Evolutionary conservation across 2,888 invertebrate species (phyloP), one percentile per base, ranked within the genome.

Genomic region (Osmoderma eremita): DNA sequence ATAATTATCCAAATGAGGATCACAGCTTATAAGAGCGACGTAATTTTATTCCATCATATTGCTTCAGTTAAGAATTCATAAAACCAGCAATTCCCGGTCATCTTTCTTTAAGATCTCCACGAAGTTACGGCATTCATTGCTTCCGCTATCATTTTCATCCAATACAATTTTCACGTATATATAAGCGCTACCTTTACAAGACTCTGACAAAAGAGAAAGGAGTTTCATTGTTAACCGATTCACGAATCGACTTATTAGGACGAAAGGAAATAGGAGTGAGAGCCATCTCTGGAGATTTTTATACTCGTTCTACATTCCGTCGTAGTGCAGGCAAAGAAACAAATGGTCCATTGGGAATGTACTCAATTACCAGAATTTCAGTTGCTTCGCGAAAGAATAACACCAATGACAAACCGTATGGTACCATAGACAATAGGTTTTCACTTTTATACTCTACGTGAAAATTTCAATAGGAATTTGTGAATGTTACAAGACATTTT

Each of bases 341-440:
- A 76, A 77, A 75, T 74, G 73, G 62, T 76, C 76, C 76, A 75
- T 62, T 71, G 70, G 75, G 77, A 76, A 75, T 74, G 73, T 75
- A 75, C 76, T 76, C 76, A 77, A 75, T 77, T 77, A 76, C 38
- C 75, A 67, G 75, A 73, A 76, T 76, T 77, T 77, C 74, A 75
- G 45, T 22, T 61, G 58, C 17, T 6, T 45, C 15, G 10, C 12
- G 30, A 30, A 45, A 20, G 30, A 48, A 61, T 45, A 24, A 45
- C 17, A 24, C 45, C 18, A 17, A 24, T 13, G 38, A 53, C 53
- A 38, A 39, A 53, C 18, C 15, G 12, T 53, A 18, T 38, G 30
- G 30, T 6, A 30, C 1, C 5, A 6, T 30, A 30, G 30, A 30
- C 30, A 8, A 3, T 24, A 24, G 3, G 3, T 30, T 30, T 30